Base-by-base conservation (phyloP, 2,797 vertebrate species). In the Poecilia velifera region DNA sequence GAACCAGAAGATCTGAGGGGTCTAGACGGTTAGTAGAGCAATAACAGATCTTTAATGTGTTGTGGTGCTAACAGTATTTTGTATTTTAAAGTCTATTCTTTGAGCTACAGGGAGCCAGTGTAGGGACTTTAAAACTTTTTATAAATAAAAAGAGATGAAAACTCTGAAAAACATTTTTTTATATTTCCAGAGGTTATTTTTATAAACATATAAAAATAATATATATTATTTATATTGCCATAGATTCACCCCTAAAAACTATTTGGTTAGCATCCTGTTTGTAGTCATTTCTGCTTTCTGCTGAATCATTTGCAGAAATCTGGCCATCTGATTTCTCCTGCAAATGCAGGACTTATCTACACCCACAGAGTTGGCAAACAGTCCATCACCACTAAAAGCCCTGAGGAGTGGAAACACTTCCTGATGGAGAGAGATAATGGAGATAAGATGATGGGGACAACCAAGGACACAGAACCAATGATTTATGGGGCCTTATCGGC, bases 371-470 rank as follows among this genome's bases (percentile, higher is more conserved):
- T 45, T 31, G 72, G 71, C 53, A 87, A 57, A 90, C 73, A 76
- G 84, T 85, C 71, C 73, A 82, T 77, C 28, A 79, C 74, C 51
- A 14, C 16, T 28, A 34, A 59, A 46, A 13, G 73, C 55, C 81
- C 59, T 18, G 79, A 83, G 74, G 79, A 39, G 1, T 74, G 78
- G 81, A 87, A 72, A 81, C 34, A 41, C 28, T 25, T 71, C 76
- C 36, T 16, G 76, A 68, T 62, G 72, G 57, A 78, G 73, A 79
- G 53, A 73, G 16, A 62, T 39, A 73, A 80, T 79, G 57, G 77
- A 77, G 74, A 83, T 25, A 10, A 84, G 70, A n/a, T 46, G 79
- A 76, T 59, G 41, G 73, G 90, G 84, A 91, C 83, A 92, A 91
- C 91, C 83, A 87, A 88, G 82, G 88, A 89, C 87, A 87, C 47